Evolutionary conservation across 2,797 vertebrate species (phyloP).

Genomic region (Scarus forsteni): DNA sequence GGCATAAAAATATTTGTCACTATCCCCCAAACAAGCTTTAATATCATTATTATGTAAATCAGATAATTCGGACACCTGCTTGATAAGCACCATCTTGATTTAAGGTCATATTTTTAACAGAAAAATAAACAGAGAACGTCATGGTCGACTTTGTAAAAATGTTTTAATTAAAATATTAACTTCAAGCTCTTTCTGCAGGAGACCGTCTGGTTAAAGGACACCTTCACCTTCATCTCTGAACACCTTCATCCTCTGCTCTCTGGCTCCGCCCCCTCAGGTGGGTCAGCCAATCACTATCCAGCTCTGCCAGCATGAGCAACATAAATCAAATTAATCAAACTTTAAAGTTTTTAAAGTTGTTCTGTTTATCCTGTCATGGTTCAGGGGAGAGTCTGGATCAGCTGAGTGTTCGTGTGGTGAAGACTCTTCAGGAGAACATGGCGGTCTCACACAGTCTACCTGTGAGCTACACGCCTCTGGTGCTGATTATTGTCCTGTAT

Average conservation of each 20-base stretch:
- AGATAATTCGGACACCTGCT: too few species aligned
- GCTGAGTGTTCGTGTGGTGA: slow-evolving; percentile 55
- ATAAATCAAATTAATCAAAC: slow-evolving; percentile 19
- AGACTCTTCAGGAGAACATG: slow-evolving; percentile 65
- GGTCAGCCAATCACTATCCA: slow-evolving; percentile 5
- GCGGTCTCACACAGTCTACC: slow-evolving; percentile 42
- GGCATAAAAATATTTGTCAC: too few species aligned
- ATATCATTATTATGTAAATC: too few species aligned
- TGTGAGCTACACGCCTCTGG: slow-evolving; percentile 63
- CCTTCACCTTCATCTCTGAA: slow-evolving; percentile 72
- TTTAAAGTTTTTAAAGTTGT: neutral
- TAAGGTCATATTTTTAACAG: too few species aligned
- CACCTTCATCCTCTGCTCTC: slow-evolving; percentile 41
- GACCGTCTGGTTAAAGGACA: slow-evolving; percentile 75
- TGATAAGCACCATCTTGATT: too few species aligned
- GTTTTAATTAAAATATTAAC: too few species aligned
- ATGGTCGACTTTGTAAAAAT: too few species aligned
- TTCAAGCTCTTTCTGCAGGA: slow-evolving; percentile 70
- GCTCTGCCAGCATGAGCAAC: neutral
- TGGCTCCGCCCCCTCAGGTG: slow-evolving; percentile 49
- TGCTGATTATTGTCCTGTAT: too few species aligned
- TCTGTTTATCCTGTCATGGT: neutral
- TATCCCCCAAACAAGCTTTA: too few species aligned
- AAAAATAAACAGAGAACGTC: too few species aligned
- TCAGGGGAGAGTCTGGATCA: slow-evolving; percentile 20